Conservation (phyloP, 2,113 vertebrate genomes). For the Melanostigma gelatinosum region DNA sequence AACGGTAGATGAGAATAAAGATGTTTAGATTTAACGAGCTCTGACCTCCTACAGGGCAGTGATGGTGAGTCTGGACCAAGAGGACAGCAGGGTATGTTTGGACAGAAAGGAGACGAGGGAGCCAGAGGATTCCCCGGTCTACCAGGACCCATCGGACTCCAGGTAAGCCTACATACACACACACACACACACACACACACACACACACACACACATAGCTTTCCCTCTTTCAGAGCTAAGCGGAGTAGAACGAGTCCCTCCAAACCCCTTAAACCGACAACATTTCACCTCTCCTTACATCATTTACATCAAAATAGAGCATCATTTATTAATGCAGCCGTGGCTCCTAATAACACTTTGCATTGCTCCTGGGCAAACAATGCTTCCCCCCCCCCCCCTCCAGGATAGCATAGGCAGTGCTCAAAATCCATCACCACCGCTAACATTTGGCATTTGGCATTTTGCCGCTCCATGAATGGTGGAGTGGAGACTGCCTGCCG, state of each 20-base stretch:
- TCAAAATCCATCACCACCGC: slow-evolving; percentile 68
- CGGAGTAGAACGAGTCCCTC: slow-evolving; percentile 48
- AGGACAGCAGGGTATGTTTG: slow-evolving; percentile 99
- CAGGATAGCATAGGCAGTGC: slow-evolving; percentile 46
- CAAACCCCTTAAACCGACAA: slow-evolving; percentile 34
- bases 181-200: background rate
- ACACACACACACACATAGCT: slow-evolving; percentile 8
- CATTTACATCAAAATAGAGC: slow-evolving; percentile 70
- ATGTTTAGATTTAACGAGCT: slow-evolving; percentile 39
- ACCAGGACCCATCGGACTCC: slow-evolving; percentile 94
- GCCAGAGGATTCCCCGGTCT: slow-evolving; percentile 95
- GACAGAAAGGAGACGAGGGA: slow-evolving; percentile 98
- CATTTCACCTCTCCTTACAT: slow-evolving; percentile 61
- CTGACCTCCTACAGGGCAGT: slow-evolving; percentile 85
- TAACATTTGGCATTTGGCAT: slow-evolving; percentile 65
- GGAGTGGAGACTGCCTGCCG: background rate
- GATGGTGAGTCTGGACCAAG: slow-evolving; percentile 95
- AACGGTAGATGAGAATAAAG: slow-evolving; percentile 33
- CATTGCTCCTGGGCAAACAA: slow-evolving; percentile 62
- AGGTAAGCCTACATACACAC: slow-evolving; percentile 81
- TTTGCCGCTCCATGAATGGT: slow-evolving; percentile 50
- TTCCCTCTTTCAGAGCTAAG: slow-evolving; percentile 27
- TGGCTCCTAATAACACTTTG: slow-evolving; percentile 58
- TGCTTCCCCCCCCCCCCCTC: slow-evolving; percentile 24
- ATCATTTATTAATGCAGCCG: slow-evolving; percentile 74